Evolutionary conservation across 1,140 invertebrate species (phyloP).

Genomic region (Dryas iulia): DNA sequence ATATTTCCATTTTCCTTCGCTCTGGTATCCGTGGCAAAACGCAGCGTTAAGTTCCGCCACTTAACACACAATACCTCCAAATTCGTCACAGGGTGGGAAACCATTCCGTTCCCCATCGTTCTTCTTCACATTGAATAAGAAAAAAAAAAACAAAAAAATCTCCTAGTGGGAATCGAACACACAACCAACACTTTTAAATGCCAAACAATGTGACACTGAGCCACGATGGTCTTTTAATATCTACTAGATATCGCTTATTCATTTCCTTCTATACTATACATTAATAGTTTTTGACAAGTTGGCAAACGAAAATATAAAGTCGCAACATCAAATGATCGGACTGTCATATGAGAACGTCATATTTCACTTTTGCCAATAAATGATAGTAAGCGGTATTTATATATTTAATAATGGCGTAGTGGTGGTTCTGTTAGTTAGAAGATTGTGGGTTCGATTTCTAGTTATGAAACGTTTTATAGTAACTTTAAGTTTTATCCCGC

Average conservation of each 20-base stretch:
- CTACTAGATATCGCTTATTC: slow-evolving; percentile 14
- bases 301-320: background rate
- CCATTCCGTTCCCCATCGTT: no score
- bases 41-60: no score
- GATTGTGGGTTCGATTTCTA: no score
- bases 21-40: no score
- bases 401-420: background rate
- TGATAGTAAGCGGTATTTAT: background rate
- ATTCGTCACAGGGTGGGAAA: no score
- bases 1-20: no score
- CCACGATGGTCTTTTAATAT: background rate
- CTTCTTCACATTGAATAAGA: no score
- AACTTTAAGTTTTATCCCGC: no score
- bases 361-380: slow-evolving; percentile 1
- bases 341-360: background rate
- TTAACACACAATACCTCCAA: no score
- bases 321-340: background rate
- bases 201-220: background rate
- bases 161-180: background rate
- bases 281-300: background rate
- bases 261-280: background rate
- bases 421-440: background rate
- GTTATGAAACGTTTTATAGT: no score
- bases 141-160: no score
- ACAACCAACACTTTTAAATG: background rate